Percentiles rank a stretch among this genome's conserved stretches.
Conservation (phyloP, 30 jellyfish, hydroid and myxozoan species). For the Phacellophora camtschatica region DNA sequence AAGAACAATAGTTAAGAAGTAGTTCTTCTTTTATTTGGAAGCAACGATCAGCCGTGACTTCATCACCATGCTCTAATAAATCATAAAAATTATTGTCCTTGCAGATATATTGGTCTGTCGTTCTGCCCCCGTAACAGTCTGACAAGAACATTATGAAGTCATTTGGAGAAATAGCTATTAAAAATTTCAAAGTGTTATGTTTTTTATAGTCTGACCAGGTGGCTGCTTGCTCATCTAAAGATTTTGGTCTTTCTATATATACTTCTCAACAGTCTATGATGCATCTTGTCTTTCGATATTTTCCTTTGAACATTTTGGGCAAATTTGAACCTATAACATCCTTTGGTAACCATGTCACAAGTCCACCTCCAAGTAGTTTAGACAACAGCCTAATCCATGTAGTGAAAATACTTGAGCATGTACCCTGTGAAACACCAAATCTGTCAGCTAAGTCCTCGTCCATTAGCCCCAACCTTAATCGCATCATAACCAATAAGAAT, state of each 20-base stretch:
- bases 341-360: conserved; percentile 45
- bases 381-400: conserved; percentile 28
- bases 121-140: conserved; percentile 57
- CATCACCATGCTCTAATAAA: conserved; percentile 56
- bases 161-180: conserved; percentile 7
- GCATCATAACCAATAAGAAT: background rate
- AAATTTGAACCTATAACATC: conserved; percentile 8
- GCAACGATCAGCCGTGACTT: conserved; percentile 73
- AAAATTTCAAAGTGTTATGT: conserved; percentile 48
- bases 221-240: conserved; percentile 5
- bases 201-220: conserved; percentile 78
- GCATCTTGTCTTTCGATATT: conserved; percentile 38
- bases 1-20: conserved; percentile 11
- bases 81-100: conserved; percentile 54
- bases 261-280: conserved; percentile 70
- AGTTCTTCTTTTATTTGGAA: conserved; percentile 62
- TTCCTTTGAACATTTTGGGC: too few species aligned
- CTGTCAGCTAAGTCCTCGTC: background rate
- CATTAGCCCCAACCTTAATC: conserved; percentile 9
- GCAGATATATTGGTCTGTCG: conserved; percentile 43
- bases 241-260: conserved; percentile 64
- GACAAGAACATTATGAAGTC: conserved; percentile 52
- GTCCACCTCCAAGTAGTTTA: conserved; percentile 11
- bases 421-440: background rate
- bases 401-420: conserved; percentile 20